A percentile compares a stretch with the other conserved stretches of the same genome.
phyloP scores from a whole-genome alignment of 2,888 invertebrate genomes.

The Pachliopta kotzebuea region DNA sequence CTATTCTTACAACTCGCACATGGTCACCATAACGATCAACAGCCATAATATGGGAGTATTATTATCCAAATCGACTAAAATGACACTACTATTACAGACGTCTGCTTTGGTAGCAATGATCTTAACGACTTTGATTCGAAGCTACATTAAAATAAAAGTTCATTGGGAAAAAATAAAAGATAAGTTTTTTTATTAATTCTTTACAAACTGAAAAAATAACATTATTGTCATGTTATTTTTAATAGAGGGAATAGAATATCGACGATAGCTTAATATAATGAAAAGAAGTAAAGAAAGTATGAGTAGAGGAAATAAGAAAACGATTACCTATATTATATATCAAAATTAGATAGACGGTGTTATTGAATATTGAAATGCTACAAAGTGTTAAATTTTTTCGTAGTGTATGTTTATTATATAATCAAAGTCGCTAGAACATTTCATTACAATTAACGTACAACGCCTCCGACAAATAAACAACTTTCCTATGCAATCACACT shows the following conservation, averaged over 20 bases:
- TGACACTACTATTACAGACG: conserved; percentile 41
- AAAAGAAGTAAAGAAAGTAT: background rate
- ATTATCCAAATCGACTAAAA: conserved; percentile 54
- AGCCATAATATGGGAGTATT: conserved; percentile 53
- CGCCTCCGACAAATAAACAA: conserved; percentile 66
- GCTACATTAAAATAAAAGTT: conserved; percentile 7
- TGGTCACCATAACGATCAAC: conserved; percentile 35
- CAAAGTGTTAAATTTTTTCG: conserved; percentile 34
- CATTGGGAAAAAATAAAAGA: background rate
- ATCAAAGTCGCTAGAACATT: conserved; percentile 36
- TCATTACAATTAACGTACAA: conserved; percentile 51
- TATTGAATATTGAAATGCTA: conserved; percentile 4
- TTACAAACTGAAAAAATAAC: background rate
- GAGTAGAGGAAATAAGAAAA: background rate
- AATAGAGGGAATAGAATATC: background rate
- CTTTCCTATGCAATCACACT: conserved; percentile 77
- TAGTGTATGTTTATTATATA: conserved; percentile 17
- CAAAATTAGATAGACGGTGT: background rate
- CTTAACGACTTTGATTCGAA: conserved; percentile 26
- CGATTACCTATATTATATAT: background rate
- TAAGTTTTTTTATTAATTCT: background rate
- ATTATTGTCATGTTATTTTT: conserved; percentile 1
- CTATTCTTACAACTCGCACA: conserved; percentile 40
- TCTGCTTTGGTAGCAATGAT: conserved; percentile 22
- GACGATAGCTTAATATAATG: background rate